A percentile compares a stretch with the other conserved stretches of the same genome.
These are phyloP conservation scores for Leptogaster cylindrica DNA, from an alignment of 2,888 invertebrate species.

Conservation along the genomic window DNA sequence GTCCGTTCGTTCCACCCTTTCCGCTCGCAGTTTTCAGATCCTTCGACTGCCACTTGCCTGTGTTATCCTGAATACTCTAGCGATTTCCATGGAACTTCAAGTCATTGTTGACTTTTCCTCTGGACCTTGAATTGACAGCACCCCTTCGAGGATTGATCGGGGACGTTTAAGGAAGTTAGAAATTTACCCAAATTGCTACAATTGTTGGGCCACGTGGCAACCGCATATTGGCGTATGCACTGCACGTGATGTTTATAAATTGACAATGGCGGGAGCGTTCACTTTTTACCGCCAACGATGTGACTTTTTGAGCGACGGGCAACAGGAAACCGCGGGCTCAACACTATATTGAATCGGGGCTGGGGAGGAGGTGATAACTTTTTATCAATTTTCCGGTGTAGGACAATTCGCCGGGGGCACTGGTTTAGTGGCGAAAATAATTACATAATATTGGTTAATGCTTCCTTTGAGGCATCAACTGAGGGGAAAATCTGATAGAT, in stretches of 20 bases:
- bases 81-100: not conserved
- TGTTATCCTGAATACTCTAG: not conserved
- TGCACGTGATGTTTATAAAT: slow-evolving; percentile 41
- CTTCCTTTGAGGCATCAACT: too few species aligned
- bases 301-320: slow-evolving; percentile 23
- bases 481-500: too few species aligned
- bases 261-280: slow-evolving; percentile 24
- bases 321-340: slow-evolving; percentile 45
- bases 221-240: slow-evolving; percentile 51
- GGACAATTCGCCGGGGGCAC: not conserved
- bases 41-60: slow-evolving; percentile 24
- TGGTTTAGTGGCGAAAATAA: slow-evolving; percentile 24
- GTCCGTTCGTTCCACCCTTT: slow-evolving; percentile 18
- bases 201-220: slow-evolving; percentile 57
- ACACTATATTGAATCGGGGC: slow-evolving; percentile 31
- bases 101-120: slow-evolving; percentile 33
- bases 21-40: slow-evolving; percentile 26
- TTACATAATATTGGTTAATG: slow-evolving; percentile 27
- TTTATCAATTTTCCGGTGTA: slow-evolving; percentile 30
- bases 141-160: slow-evolving; percentile 18
- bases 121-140: not conserved
- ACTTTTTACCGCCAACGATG: slow-evolving; percentile 23
- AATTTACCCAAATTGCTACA: slow-evolving; percentile 54
- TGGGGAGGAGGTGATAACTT: not conserved
- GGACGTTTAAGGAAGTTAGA: slow-evolving; percentile 48